Conservation (phyloP, 2,113 vertebrate species). For the Delphinapterus leucas region DNA sequence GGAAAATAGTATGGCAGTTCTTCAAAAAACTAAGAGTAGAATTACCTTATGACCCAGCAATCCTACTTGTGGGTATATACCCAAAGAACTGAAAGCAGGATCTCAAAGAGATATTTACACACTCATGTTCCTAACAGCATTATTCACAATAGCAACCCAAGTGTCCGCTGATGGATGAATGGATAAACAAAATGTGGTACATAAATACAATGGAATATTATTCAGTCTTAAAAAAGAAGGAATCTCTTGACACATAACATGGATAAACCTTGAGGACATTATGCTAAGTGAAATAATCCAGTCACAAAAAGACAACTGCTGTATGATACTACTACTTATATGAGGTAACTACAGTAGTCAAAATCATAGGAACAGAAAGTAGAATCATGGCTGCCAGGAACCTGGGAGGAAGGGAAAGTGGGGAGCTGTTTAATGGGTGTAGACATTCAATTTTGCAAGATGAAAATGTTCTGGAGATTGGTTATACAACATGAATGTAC, state of each 20-base stretch:
- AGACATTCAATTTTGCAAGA: neutral
- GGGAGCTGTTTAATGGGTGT: neutral
- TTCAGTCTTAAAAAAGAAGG: neutral
- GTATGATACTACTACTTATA: neutral
- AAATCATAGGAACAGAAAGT: neutral
- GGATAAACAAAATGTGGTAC: neutral
- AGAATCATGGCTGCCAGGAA: neutral
- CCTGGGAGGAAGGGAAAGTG: neutral
- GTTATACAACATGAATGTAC: neutral
- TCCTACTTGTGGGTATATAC: neutral
- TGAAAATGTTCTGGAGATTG: neutral
- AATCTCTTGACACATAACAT: neutral
- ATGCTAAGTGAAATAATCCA: neutral
- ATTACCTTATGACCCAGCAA: neutral
- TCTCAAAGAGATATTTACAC: neutral
- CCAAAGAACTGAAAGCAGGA: neutral
- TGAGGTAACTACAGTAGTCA: neutral
- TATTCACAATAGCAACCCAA: neutral
- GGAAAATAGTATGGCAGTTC: neutral
- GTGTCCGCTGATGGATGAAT: neutral
- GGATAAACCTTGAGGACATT: neutral
- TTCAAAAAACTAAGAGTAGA: slow-evolving; percentile 3
- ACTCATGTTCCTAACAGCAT: neutral
- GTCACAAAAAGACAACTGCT: neutral
- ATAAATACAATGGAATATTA: neutral